phyloP scores from a whole-genome alignment of 35 echinoderm and acorn worm species.

The Antedon bifida region DNA sequence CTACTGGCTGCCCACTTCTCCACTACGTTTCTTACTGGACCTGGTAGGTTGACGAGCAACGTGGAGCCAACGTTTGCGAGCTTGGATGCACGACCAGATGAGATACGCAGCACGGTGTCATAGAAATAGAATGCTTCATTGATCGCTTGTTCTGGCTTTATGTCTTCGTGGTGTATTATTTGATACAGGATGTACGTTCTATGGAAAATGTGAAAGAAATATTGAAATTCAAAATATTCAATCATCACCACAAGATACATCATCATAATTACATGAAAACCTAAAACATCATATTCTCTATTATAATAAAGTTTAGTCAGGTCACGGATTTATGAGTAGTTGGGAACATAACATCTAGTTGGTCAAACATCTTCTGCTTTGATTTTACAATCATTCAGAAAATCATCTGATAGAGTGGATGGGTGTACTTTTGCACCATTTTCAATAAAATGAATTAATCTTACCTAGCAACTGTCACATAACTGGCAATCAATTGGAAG shows the following conservation, averaged over 20 bases:
- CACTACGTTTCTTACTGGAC: conserved; percentile 43
- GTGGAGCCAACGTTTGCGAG: conserved; percentile 19
- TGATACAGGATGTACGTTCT: conserved; percentile 79
- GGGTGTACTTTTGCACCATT: no score
- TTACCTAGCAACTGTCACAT: conserved; percentile 36
- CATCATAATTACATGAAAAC: no score
- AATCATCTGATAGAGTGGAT: no score
- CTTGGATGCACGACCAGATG: conserved; percentile 35
- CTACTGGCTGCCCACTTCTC: conserved; percentile 69
- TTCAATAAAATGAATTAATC: neutral
- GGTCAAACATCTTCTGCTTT: no score
- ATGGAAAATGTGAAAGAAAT: neutral
- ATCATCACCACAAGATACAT: no score
- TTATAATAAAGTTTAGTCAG: no score
- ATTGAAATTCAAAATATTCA: no score
- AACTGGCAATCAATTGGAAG: conserved; percentile 49
- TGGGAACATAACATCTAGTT: no score
- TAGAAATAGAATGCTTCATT: conserved; percentile 37
- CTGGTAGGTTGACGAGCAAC: conserved; percentile 35
- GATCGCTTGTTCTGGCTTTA: conserved; percentile 24
- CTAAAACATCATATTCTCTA: no score
- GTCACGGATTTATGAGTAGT: no score
- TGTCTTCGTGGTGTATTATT: conserved; percentile 37
- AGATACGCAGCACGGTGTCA: conserved; percentile 43
- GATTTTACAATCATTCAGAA: no score